phyloP scores from a whole-genome alignment of 2,113 vertebrate species.

The Tinamus guttatus region DNA sequence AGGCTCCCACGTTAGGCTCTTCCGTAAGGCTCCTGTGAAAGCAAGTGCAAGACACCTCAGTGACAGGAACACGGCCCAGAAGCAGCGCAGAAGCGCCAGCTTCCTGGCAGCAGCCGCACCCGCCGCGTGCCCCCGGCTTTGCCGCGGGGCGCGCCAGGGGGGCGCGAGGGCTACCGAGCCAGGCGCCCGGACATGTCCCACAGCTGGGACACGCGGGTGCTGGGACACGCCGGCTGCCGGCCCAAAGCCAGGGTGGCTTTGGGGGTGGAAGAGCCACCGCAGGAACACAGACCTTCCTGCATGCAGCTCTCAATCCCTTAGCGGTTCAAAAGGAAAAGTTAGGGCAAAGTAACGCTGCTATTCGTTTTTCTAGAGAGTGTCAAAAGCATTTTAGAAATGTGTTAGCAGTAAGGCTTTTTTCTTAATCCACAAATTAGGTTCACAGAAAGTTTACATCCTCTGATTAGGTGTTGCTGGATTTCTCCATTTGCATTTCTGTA shows the following conservation, averaged over 20 bases:
- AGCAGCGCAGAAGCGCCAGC: constrained; percentile 46
- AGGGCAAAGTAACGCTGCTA: background rate
- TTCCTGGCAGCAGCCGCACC: background rate
- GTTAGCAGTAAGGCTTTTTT: background rate
- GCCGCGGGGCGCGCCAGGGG: fast-evolving
- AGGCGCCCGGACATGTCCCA: fast-evolving
- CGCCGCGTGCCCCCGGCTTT: background rate
- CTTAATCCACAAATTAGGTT: constrained; percentile 66
- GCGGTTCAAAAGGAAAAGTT: background rate
- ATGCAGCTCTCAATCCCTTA: background rate
- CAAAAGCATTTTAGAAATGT: constrained; percentile 18
- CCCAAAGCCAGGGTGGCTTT: no score
- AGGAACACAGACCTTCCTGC: background rate
- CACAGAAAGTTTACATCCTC: constrained; percentile 54
- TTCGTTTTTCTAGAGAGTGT: background rate
- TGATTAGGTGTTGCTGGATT: constrained; percentile 48
- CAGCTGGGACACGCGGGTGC: background rate
- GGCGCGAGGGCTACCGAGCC: background rate
- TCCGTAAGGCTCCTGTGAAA: background rate
- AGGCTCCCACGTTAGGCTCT: background rate
- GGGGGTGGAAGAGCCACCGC: background rate
- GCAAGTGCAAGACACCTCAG: constrained; percentile 57
- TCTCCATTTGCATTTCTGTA: constrained; percentile 69
- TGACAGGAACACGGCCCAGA: background rate
- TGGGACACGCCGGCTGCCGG: background rate